Conservation (phyloP, 2,113 vertebrate species). For the Podilymbus podiceps region DNA sequence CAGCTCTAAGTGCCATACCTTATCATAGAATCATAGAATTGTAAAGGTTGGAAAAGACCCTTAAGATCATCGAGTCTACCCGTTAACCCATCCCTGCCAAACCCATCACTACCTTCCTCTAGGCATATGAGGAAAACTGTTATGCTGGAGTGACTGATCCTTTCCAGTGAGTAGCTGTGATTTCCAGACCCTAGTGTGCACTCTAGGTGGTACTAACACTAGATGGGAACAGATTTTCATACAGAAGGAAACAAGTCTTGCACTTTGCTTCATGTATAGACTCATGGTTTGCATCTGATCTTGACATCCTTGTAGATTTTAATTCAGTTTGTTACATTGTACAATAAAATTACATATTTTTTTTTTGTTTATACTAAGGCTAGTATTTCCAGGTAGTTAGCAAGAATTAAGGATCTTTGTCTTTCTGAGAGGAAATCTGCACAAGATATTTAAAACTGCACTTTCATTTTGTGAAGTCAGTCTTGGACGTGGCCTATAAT, state of each 20-base stretch:
- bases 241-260: neutral
- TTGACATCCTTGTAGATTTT: neutral
- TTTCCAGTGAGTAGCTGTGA: neutral
- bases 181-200: neutral
- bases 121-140: neutral
- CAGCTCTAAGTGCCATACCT: neutral
- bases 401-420: neutral
- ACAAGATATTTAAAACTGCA: neutral
- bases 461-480: neutral
- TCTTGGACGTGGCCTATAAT: neutral
- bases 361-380: neutral
- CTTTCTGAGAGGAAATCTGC: neutral
- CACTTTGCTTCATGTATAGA: neutral
- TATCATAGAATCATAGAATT: too few relatives aligned
- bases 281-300: neutral
- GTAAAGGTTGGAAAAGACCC: too few relatives aligned
- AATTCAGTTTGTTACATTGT: neutral
- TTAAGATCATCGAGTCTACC: too few relatives aligned
- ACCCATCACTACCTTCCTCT: too few relatives aligned
- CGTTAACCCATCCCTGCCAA: too few relatives aligned
- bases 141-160: neutral
- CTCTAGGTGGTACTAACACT: neutral
- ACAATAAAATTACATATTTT: neutral
- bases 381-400: neutral
- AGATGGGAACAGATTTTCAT: neutral